phyloP scores from a whole-genome alignment of 2,113 vertebrate genomes.

The Emydura subglobosa region DNA sequence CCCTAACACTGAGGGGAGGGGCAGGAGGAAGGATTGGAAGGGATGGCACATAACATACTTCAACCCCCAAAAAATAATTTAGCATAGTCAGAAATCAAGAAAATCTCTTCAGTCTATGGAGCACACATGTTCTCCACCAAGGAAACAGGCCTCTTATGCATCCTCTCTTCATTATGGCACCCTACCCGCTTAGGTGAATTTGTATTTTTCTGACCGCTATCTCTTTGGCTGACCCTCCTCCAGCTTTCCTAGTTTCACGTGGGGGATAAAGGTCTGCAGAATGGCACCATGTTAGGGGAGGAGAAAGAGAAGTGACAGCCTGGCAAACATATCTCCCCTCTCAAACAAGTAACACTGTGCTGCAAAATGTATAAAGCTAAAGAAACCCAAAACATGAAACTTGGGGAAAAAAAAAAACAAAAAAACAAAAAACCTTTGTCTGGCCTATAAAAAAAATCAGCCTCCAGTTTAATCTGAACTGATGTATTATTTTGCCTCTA shows the following conservation, averaged over 20 bases:
- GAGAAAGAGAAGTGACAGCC: not conserved
- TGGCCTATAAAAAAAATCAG: conserved; percentile 17
- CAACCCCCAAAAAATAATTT: not conserved
- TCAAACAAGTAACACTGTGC: not conserved
- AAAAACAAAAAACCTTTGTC: conserved; percentile 14
- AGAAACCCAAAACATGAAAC: conserved; percentile 20
- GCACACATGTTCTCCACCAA: not conserved
- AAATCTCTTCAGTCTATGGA: not conserved
- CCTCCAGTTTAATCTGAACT: conserved; percentile 51
- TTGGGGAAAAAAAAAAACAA: conserved; percentile 58
- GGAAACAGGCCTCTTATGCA: not conserved
- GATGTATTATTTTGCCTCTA: conserved; percentile 38
- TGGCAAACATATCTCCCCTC: not conserved
- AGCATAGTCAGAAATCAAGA: not conserved
- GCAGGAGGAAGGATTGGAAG: not conserved
- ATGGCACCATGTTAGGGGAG: not conserved
- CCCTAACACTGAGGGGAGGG: rapidly evolving
- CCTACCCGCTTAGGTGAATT: not conserved
- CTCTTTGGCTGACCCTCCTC: not conserved
- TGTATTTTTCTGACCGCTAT: too few relatives aligned
- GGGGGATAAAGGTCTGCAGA: not conserved
- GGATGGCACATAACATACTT: not conserved
- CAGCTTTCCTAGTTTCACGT: not conserved
- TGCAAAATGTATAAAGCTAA: conserved; percentile 44
- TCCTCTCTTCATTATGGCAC: not conserved